phyloP scores from a whole-genome alignment of 2,888 invertebrate species.

The Sinelater perroti region DNA sequence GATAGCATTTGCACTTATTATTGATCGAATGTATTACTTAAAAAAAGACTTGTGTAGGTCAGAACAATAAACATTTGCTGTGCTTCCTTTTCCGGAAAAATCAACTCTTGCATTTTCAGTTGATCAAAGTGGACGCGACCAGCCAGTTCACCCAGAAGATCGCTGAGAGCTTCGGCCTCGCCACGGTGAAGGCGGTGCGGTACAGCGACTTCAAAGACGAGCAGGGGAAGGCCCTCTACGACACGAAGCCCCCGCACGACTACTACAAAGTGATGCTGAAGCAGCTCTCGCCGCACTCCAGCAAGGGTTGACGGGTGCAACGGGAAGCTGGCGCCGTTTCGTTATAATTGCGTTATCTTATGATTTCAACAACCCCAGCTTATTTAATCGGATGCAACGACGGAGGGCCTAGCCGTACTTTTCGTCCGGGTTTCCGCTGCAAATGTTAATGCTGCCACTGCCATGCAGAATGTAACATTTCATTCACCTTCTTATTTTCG shows the following conservation, averaged over 20 bases:
- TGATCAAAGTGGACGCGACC: conserved; percentile 84
- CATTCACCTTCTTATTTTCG: background rate
- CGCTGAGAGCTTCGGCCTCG: conserved; percentile 73
- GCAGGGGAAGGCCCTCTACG: conserved; percentile 68
- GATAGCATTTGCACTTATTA: too few relatives aligned
- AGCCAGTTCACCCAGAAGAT: conserved; percentile 82
- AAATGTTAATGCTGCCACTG: conserved; percentile 61
- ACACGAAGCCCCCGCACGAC: conserved; percentile 74
- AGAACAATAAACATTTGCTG: background rate
- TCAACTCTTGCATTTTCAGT: conserved; percentile 62
- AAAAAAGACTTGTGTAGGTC: too few relatives aligned
- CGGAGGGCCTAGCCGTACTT: too few relatives aligned
- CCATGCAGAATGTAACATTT: conserved; percentile 61
- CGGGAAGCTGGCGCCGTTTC: too few relatives aligned
- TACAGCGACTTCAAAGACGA: conserved; percentile 77
- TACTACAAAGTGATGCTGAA: conserved; percentile 59
- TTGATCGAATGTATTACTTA: too few relatives aligned
- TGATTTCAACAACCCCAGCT: too few relatives aligned
- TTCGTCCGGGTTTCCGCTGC: too few relatives aligned
- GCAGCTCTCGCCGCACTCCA: conserved; percentile 37
- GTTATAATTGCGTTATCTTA: too few relatives aligned
- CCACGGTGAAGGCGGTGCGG: conserved; percentile 69
- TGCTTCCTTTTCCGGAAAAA: background rate
- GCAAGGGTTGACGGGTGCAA: conserved; percentile 30
- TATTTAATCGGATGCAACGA: too few relatives aligned